Evolutionary conservation across 2,797 vertebrate genomes (phyloP).

Genomic region (Podarcis lilfordi): DNA sequence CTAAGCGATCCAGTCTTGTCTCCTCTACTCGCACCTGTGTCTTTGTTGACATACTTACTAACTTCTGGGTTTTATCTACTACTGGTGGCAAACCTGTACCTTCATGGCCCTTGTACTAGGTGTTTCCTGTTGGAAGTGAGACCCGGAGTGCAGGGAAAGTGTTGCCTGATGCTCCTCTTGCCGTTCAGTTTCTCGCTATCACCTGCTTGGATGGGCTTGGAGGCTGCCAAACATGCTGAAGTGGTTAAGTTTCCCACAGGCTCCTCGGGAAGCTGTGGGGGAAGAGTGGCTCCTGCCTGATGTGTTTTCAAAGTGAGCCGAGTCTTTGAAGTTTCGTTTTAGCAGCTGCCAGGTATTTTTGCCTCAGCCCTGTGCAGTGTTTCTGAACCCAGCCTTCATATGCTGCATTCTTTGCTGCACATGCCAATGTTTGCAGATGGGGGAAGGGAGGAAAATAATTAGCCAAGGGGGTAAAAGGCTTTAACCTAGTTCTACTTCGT

Average conservation of each 20-base stretch:
- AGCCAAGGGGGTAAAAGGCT: conserved; percentile 20
- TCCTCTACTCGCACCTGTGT: conserved; percentile 25
- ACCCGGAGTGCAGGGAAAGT: not conserved
- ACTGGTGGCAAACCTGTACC: not conserved
- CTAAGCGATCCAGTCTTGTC: conserved; percentile 35
- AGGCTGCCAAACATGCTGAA: conserved; percentile 90
- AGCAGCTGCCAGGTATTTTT: conserved; percentile 91
- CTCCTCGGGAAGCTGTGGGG: conserved; percentile 87
- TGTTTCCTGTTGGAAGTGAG: conserved; percentile 18
- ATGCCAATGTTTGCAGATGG: conserved; percentile 37
- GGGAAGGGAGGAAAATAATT: conserved; percentile 45
- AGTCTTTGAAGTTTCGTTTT: conserved; percentile 90
- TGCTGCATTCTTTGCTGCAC: conserved; percentile 53
- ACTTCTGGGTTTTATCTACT: not conserved
- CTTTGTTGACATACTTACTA: conserved; percentile 37
- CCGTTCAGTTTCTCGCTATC: conserved; percentile 48
- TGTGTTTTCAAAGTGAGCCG: conserved; percentile 87
- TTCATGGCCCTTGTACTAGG: not conserved
- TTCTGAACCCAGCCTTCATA: conserved; percentile 55
- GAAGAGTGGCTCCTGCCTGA: conserved; percentile 81
- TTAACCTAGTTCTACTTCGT: conserved; percentile 29
- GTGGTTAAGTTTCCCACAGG: conserved; percentile 84
- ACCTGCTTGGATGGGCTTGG: conserved; percentile 60
- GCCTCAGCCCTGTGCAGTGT: conserved; percentile 81
- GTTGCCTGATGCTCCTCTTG: conserved; percentile 23